Base-by-base conservation (phyloP, 2,113 vertebrate species). In the Bucco capensis region DNA sequence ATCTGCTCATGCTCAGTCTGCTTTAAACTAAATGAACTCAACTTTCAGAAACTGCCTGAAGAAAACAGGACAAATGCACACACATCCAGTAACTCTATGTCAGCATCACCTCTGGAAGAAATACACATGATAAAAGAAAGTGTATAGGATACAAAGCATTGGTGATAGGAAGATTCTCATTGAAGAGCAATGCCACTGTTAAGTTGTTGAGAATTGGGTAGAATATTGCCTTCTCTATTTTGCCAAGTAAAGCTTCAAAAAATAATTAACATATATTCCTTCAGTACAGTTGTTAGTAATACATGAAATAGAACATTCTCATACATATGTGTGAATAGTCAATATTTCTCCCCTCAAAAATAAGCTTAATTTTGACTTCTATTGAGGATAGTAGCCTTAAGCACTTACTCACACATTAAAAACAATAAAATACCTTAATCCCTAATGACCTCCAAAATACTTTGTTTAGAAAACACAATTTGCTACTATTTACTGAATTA, bases 41-140 rank as follows among this genome's bases (percentile, higher is more conserved):
- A 28, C 33, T 74, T 53, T 42, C 83, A 96, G 85, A 95, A 96
- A 89, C 47, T 51, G 72, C 62, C 89, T n/a, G 84, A 84, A 92
- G 80, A 70, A 86, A 93, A 89, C 70, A 47, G 69, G 47, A 83
- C 51, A 87, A 87, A 83, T 69, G 86, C 58, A 87, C 74, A 84
- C 50, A 51, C 38, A 78, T n/a, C 46, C 53, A 83, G 75, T 56
- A 40, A 18, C 60, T 69, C 50, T 83, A 14, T 56, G 58, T 69
- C 75, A 92, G 49, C 72, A 66, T 78, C 38, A 22, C 16, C 62
- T 64, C 74, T 79, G 51, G 84, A 77, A 70, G 79, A 79, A 83
- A 83, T 28, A 69, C 6, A 22, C 21, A 19, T 17, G 14, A 37
- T 37, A 33, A 31, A 42, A 81, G 46, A 72, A 79, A 76, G 83